Conservation (phyloP, 2,797 vertebrate genomes). For the Sphenodon punctatus region DNA sequence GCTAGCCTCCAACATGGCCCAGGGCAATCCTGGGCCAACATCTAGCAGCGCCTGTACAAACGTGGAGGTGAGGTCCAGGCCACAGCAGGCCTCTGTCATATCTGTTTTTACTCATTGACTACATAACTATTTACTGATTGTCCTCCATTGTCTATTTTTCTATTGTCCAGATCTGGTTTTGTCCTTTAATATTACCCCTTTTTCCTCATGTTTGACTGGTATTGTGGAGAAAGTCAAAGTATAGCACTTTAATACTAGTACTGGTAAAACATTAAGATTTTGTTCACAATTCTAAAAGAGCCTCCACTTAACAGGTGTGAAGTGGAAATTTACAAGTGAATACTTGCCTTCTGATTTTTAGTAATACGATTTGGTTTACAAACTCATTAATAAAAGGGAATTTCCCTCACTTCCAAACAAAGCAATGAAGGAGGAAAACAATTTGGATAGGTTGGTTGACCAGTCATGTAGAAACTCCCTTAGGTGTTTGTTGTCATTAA, state of each 20-base stretch:
- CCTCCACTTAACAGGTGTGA: not conserved
- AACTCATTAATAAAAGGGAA: slow-evolving; percentile 5
- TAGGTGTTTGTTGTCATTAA: not conserved
- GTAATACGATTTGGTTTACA: slow-evolving; percentile 24
- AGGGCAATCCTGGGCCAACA: too few species aligned
- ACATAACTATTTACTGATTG: not conserved
- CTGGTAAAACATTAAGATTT: not conserved
- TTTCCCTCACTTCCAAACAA: slow-evolving; percentile 40
- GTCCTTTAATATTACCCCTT: not conserved
- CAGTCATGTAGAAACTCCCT: slow-evolving; percentile 39
- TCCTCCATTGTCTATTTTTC: too few species aligned
- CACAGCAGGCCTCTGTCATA: too few species aligned
- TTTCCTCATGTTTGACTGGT: not conserved
- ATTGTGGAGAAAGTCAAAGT: not conserved
- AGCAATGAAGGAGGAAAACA: slow-evolving; percentile 20
- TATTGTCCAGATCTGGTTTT: too few species aligned
- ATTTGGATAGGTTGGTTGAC: slow-evolving; percentile 8
- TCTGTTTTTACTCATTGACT: too few species aligned
- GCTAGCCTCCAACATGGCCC: too few species aligned
- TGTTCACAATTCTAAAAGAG: not conserved
- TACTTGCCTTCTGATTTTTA: slow-evolving; percentile 31
- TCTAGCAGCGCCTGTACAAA: too few species aligned
- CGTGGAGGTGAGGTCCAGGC: too few species aligned
- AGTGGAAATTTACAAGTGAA: slow-evolving; percentile 58
- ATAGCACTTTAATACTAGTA: not conserved